A percentile compares a stretch with the other conserved stretches of the same genome.
phyloP scores from a whole-genome alignment of 2,888 invertebrate genomes.

The Macrophya alboannulata region DNA sequence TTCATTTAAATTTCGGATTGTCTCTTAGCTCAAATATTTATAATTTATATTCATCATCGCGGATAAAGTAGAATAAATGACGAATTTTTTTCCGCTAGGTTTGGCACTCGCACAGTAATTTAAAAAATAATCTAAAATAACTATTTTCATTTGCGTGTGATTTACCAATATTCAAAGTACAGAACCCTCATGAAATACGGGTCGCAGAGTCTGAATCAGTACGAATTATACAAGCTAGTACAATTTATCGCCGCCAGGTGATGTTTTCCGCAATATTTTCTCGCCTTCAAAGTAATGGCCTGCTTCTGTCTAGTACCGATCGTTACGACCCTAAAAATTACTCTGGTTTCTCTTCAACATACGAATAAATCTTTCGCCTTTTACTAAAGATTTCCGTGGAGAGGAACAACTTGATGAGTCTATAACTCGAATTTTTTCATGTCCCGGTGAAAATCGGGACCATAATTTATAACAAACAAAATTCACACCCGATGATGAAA shows the following conservation, averaged over 20 bases:
- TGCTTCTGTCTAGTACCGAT: background rate
- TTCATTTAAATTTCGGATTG: no score
- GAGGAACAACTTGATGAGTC: conserved; percentile 76
- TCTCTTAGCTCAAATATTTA: no score
- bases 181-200: background rate
- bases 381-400: conserved; percentile 81
- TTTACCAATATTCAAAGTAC: background rate
- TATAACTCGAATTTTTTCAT: conserved; percentile 61
- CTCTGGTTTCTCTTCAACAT: conserved; percentile 79
- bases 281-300: background rate
- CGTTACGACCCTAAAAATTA: conserved; percentile 42
- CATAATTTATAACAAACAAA: background rate
- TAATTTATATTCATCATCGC: no score
- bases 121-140: no score
- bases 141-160: no score
- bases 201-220: background rate
- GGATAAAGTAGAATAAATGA: no score
- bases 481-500: background rate
- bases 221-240: background rate
- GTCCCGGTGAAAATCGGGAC: conserved; percentile 11
- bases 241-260: conserved; percentile 6
- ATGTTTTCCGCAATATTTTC: background rate
- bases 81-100: no score
- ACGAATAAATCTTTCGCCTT: conserved; percentile 81
- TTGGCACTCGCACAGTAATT: no score